Conservation (phyloP, 2,888 invertebrate species). For the Trichogramma dendrolimi region DNA sequence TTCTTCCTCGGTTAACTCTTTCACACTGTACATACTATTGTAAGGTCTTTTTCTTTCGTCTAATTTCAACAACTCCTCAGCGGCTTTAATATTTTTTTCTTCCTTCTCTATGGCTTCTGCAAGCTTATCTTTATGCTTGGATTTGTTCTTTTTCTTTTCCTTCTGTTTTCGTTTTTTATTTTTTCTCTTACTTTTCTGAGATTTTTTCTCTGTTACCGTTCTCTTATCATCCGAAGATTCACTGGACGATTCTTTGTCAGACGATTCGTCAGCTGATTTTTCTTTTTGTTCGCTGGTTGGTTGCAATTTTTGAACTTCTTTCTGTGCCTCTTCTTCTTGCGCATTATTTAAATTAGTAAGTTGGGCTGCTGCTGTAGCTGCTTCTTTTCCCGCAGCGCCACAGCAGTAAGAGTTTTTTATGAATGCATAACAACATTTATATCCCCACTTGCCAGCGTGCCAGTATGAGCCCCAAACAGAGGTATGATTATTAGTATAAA, state of each 20-base stretch:
- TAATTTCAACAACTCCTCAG: slow-evolving; percentile 62
- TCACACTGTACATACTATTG: slow-evolving; percentile 82
- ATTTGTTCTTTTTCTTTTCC: slow-evolving; percentile 28
- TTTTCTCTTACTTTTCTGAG: slow-evolving; percentile 34
- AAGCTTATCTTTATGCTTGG: slow-evolving; percentile 29
- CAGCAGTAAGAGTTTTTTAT: slow-evolving; percentile 87
- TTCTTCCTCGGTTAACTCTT: slow-evolving; percentile 85
- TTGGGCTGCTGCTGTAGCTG: slow-evolving; percentile 30
- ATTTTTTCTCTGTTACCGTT: slow-evolving; percentile 28
- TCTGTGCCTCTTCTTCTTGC: background rate
- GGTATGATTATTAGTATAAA: slow-evolving; percentile 86
- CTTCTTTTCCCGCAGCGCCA: slow-evolving; percentile 64
- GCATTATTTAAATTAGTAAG: background rate
- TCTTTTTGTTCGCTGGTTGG: slow-evolving; percentile 29
- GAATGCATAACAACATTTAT: slow-evolving; percentile 89
- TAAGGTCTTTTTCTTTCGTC: slow-evolving; percentile 92
- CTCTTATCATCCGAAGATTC: slow-evolving; percentile 28
- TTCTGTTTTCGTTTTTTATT: slow-evolving; percentile 37
- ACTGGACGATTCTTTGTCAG: slow-evolving; percentile 12
- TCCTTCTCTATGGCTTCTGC: slow-evolving; percentile 63
- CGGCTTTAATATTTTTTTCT: slow-evolving; percentile 59
- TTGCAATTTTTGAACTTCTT: slow-evolving; percentile 4
- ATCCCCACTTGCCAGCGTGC: slow-evolving; percentile 92
- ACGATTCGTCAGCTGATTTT: slow-evolving; percentile 21
- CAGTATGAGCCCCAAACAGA: slow-evolving; percentile 96